phyloP scores from a whole-genome alignment of 1,140 invertebrate genomes.

The Lordiphosa clarofinis region DNA sequence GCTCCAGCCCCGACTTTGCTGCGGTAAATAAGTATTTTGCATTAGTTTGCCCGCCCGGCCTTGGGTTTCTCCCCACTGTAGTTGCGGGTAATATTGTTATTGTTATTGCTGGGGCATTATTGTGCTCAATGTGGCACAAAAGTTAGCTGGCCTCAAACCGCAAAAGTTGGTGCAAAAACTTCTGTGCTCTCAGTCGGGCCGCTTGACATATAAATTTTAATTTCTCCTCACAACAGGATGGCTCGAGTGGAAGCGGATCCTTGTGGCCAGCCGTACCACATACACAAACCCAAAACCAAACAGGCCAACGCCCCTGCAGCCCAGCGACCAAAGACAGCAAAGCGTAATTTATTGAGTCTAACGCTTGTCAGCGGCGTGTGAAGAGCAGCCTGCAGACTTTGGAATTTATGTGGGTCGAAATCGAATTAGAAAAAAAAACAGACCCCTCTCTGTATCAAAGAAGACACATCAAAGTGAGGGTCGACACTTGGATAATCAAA shows the following conservation, averaged over 20 bases:
- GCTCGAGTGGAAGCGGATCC: conserved; percentile 32
- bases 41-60: conserved; percentile 56
- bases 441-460: conserved; percentile 19
- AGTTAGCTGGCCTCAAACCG: conserved; percentile 42
- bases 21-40: conserved; percentile 37
- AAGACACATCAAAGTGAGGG: background rate
- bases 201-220: conserved; percentile 71
- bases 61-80: background rate
- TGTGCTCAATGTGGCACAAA: conserved; percentile 61
- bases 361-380: conserved; percentile 53
- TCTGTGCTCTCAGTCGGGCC: conserved; percentile 38
- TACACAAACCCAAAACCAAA: conserved; percentile 20
- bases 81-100: conserved; percentile 55
- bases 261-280: conserved; percentile 29
- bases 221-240: conserved; percentile 34
- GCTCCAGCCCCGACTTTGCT: conserved; percentile 29
- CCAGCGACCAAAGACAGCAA: conserved; percentile 21
- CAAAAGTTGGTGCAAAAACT: conserved; percentile 48
- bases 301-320: conserved; percentile 33
- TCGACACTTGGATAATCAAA: conserved; percentile 7
- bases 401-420: conserved; percentile 46
- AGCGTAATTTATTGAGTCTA: conserved; percentile 62
- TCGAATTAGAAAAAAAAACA: background rate
- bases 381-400: conserved; percentile 32
- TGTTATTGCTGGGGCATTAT: conserved; percentile 49